Evolutionary conservation across 1,140 invertebrate species (phyloP).

Genomic region (Antheraea mylitta): DNA sequence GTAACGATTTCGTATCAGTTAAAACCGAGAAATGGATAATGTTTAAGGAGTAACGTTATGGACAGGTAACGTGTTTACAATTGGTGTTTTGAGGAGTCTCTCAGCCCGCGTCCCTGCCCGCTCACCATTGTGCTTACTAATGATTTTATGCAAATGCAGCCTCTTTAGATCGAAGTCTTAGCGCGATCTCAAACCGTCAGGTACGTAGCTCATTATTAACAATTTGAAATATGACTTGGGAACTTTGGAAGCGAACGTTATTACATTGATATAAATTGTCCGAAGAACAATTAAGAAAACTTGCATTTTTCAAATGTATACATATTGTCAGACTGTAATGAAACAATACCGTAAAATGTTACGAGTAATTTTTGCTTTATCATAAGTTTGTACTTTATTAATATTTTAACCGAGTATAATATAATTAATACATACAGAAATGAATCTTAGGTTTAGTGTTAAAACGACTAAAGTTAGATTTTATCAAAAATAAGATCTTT

Average conservation of each 20-base stretch:
- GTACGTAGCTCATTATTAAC: constrained; percentile 76
- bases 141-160: constrained; percentile 78
- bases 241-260: constrained; percentile 39
- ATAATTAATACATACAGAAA: no score
- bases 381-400: no score
- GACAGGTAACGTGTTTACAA: constrained; percentile 47
- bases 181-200: constrained; percentile 76
- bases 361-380: no score
- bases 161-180: constrained; percentile 78
- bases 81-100: constrained; percentile 64
- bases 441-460: no score
- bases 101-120: constrained; percentile 70
- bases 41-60: neutral
- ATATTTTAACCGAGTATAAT: no score
- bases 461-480: no score
- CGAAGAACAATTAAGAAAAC: no score
- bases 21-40: neutral
- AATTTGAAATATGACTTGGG: constrained; percentile 75
- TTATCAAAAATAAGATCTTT: no score
- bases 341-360: no score
- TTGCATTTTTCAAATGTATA: no score
- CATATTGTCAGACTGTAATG: no score
- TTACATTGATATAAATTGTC: neutral
- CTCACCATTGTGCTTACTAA: constrained; percentile 77
- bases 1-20: neutral